Evolutionary conservation across 1,140 invertebrate genomes (phyloP).

Genomic region (Trichonephila clavata): DNA sequence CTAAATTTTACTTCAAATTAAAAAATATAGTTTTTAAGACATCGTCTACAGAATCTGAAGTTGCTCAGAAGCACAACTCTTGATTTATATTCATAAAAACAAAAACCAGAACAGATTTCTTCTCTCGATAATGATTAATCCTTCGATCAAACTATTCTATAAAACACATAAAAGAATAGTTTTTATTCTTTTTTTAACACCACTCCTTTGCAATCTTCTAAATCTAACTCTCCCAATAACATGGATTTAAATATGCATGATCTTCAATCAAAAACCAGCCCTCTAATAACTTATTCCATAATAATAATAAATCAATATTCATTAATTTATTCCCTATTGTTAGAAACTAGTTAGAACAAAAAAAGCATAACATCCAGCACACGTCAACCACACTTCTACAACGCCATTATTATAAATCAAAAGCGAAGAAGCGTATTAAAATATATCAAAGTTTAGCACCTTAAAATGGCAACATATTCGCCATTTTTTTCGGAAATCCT

Average conservation of each 20-base stretch:
- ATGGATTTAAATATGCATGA: neutral
- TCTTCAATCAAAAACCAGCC: neutral
- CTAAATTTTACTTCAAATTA: no score
- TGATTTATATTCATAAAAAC: no score
- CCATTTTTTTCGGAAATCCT: neutral
- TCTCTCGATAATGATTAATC: neutral
- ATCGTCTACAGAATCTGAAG: no score
- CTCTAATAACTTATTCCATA: neutral
- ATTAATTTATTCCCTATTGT: neutral
- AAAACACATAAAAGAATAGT: neutral
- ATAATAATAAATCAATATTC: neutral
- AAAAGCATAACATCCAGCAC: neutral
- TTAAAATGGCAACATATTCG: neutral
- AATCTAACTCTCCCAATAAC: neutral
- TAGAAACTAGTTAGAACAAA: neutral
- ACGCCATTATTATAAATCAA: neutral
- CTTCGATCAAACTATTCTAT: neutral
- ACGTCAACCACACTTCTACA: neutral
- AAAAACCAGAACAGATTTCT: neutral
- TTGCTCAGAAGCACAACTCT: no score
- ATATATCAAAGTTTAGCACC: neutral
- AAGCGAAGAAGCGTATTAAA: neutral
- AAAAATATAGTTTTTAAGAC: no score
- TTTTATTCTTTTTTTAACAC: neutral
- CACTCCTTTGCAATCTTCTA: neutral